These are phyloP conservation scores for Drosophila sp. DNA, from an alignment of 1,140 invertebrate genomes.

Conservation along the genomic window DNA sequence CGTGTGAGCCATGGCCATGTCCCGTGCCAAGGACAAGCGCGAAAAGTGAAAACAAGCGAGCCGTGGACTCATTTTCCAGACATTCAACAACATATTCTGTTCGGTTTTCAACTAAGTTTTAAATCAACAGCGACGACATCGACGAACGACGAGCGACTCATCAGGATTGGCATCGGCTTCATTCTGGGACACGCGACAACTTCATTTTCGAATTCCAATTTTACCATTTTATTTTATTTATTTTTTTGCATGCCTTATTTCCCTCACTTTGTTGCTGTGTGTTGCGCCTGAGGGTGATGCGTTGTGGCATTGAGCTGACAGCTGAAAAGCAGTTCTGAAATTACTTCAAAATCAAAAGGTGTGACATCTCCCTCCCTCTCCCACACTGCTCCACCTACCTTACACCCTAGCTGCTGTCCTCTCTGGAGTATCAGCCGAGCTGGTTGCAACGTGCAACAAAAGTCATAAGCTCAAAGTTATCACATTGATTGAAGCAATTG, in stretches of 20 bases:
- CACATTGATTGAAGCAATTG: slow-evolving; percentile 20
- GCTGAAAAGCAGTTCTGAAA: slow-evolving; percentile 44
- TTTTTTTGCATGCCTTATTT: slow-evolving; percentile 7
- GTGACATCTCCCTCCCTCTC: slow-evolving; percentile 19
- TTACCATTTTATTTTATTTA: slow-evolving; percentile 31
- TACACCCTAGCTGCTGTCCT: not conserved
- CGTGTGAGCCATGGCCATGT: slow-evolving; percentile 46
- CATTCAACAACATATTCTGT: slow-evolving; percentile 45
- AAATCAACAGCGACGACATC: slow-evolving; percentile 55
- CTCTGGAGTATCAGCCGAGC: not conserved
- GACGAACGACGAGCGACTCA: slow-evolving; percentile 51
- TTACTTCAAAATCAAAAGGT: slow-evolving; percentile 39
- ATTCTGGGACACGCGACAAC: slow-evolving; percentile 61
- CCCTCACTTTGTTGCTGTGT: slow-evolving; percentile 18
- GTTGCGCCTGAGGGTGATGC: slow-evolving; percentile 2
- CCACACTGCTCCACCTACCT: no score
- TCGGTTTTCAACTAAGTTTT: slow-evolving; percentile 65
- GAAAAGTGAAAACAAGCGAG: slow-evolving; percentile 36
- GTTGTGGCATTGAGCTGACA: slow-evolving; percentile 47
- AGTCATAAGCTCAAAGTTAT: not conserved
- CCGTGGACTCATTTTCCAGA: slow-evolving; percentile 39
- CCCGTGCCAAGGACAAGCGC: slow-evolving; percentile 46
- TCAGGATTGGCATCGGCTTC: slow-evolving; percentile 11
- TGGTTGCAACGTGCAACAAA: slow-evolving; percentile 6
- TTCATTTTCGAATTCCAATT: slow-evolving; percentile 48